A percentile compares a stretch with the other conserved stretches of the same genome.
Conservation (phyloP, 2,888 invertebrate genomes). For the Cephus runcator region DNA sequence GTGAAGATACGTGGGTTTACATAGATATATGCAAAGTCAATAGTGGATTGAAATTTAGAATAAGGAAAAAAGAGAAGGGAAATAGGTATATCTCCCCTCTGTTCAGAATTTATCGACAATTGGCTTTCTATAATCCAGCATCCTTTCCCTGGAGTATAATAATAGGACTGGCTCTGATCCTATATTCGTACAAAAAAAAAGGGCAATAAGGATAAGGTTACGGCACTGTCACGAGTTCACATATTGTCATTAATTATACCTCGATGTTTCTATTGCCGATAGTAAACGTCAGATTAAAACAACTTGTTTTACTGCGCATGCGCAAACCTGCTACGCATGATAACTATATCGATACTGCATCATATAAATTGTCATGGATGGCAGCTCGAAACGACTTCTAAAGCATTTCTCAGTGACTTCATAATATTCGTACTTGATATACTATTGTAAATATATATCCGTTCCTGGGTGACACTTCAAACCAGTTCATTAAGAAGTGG, state of each 20-base stretch:
- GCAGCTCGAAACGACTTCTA: neutral
- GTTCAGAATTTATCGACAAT: neutral
- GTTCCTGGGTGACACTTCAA: neutral
- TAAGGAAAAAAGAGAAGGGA: neutral
- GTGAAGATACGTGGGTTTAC: neutral
- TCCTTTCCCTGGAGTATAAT: neutral
- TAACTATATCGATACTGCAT: neutral
- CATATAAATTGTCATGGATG: neutral
- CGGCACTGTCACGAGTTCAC: neutral
- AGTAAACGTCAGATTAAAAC: neutral
- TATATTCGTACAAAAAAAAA: neutral
- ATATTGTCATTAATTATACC: neutral
- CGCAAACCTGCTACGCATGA: neutral
- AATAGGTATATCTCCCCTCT: neutral
- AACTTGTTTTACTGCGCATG: neutral
- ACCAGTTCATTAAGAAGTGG: neutral
- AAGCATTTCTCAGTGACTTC: neutral
- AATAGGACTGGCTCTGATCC: neutral
- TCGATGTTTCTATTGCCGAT: neutral
- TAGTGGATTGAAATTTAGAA: constrained; percentile 1
- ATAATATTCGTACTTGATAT: neutral
- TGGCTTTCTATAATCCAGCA: neutral
- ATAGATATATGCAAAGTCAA: neutral
- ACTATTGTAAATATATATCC: neutral
- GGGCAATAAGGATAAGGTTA: neutral